These are phyloP conservation scores for Megaleporinus macrocephalus DNA, from an alignment of 2,113 vertebrate species.

Conservation along the genomic window DNA sequence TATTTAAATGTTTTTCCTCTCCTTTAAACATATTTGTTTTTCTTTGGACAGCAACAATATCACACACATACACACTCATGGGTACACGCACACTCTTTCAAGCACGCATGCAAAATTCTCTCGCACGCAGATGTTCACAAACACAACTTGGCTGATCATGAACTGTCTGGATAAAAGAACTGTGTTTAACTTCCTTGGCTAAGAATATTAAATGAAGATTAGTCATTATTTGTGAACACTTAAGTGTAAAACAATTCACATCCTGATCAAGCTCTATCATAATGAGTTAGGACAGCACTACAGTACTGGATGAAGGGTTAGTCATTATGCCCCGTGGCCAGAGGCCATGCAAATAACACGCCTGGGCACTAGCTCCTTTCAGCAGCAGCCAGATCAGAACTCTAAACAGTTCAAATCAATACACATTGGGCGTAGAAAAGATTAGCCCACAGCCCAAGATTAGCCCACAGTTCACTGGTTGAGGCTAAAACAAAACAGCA, in stretches of 20 bases:
- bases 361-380: slow-evolving; percentile 4
- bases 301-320: slow-evolving; percentile 73
- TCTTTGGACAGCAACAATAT: too few relatives aligned
- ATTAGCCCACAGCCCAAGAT: background rate
- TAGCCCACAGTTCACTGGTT: background rate
- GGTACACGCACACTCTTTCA: slow-evolving; percentile 16
- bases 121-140: background rate
- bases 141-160: background rate
- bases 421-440: background rate
- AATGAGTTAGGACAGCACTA: slow-evolving; percentile 64
- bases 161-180: background rate
- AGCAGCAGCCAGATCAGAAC: slow-evolving; percentile 14
- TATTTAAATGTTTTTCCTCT: too few relatives aligned
- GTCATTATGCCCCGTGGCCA: slow-evolving; percentile 43
- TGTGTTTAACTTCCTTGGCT: slow-evolving; percentile 17
- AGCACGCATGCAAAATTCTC: background rate
- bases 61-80: slow-evolving; percentile 8
- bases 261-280: background rate
- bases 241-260: background rate
- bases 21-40: too few relatives aligned
- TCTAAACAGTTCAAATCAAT: background rate
- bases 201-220: background rate
- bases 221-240: slow-evolving; percentile 17
- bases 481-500: slow-evolving; percentile 54
- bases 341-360: slow-evolving; percentile 37